A percentile compares a stretch with the other conserved stretches of the same genome.
Conservation (phyloP, 2,797 vertebrate species). For the Pteronotus mesoamericanus region DNA sequence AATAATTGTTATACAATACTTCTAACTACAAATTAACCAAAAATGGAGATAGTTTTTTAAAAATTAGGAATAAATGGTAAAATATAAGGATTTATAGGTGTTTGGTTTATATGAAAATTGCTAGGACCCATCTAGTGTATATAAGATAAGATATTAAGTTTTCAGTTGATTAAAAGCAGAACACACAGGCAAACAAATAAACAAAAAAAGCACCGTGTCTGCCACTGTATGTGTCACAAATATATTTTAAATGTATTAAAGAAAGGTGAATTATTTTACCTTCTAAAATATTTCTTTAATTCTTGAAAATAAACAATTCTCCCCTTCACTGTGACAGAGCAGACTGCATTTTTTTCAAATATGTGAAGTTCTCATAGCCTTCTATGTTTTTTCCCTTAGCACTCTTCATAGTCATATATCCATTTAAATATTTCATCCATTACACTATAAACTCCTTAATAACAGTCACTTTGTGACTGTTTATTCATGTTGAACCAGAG, state of each 20-base stretch:
- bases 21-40: background rate
- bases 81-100: background rate
- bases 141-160: background rate
- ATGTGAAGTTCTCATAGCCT: background rate
- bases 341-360: background rate
- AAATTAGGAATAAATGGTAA: background rate
- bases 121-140: background rate
- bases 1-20: background rate
- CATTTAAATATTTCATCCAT: background rate
- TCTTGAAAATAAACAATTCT: background rate
- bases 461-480: background rate
- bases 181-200: background rate
- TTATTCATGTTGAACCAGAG: background rate
- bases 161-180: background rate
- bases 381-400: background rate
- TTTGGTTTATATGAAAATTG: background rate
- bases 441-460: background rate
- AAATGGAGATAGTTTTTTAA: background rate
- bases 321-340: background rate
- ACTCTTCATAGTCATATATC: background rate
- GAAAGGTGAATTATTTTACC: background rate
- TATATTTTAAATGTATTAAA: background rate
- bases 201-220: background rate
- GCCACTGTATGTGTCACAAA: background rate
- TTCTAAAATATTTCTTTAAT: background rate